Evolutionary conservation across 2,888 invertebrate genomes (phyloP).

Genomic region (Nysson spinosus): DNA sequence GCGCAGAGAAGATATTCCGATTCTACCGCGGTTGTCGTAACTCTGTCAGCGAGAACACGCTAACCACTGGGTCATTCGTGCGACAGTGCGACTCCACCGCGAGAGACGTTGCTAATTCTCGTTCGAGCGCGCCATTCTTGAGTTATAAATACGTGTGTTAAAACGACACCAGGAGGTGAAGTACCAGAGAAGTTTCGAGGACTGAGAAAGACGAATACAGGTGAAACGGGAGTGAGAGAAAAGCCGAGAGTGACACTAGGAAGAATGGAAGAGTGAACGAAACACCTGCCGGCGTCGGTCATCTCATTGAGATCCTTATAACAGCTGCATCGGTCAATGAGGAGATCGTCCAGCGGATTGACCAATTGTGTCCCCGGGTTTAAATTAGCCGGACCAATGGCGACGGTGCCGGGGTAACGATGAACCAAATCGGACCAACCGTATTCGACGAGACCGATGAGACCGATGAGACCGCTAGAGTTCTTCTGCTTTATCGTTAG

Average conservation of each 20-base stretch:
- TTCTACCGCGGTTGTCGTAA: constrained; percentile 43
- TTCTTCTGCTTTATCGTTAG: constrained; percentile 7
- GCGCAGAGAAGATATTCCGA: constrained; percentile 21
- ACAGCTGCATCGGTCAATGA: constrained; percentile 73
- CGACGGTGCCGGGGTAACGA: constrained; percentile 16
- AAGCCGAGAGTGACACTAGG: constrained; percentile 30
- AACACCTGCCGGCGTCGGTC: constrained; percentile 73
- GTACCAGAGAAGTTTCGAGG: constrained; percentile 15
- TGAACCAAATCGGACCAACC: constrained; percentile 22
- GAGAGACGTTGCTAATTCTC: constrained; percentile 52
- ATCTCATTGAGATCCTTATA: constrained; percentile 72
- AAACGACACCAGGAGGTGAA: constrained; percentile 35
- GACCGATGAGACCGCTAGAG: constrained; percentile 14
- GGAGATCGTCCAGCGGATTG: constrained; percentile 55
- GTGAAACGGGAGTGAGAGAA: constrained; percentile 23
- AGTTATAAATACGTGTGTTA: constrained; percentile 66
- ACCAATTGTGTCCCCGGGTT: constrained; percentile 67
- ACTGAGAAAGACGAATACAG: constrained; percentile 14
- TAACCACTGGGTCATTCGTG: constrained; percentile 8
- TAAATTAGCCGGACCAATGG: constrained; percentile 65
- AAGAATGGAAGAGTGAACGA: constrained; percentile 47
- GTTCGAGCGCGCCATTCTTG: constrained; percentile 67
- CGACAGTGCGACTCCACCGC: neutral
- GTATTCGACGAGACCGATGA: constrained; percentile 27
- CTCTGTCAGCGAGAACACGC: constrained; percentile 46